Percentiles rank a stretch among this genome's conserved stretches.
Conservation (phyloP, 2,113 vertebrate species). For the Etheostoma cragini region DNA sequence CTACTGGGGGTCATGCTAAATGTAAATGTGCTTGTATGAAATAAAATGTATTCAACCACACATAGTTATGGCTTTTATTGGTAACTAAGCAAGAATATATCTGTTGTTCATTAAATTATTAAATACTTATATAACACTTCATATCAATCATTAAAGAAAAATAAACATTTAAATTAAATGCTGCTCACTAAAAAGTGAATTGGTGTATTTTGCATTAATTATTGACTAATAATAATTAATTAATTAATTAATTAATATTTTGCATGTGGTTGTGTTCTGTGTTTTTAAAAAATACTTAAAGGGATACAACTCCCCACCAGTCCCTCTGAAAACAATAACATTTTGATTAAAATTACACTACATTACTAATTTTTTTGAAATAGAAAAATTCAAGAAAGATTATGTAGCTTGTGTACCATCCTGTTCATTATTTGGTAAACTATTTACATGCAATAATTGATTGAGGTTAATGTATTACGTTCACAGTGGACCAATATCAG, state of each 20-base stretch:
- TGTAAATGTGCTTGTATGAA: not conserved
- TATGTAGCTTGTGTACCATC: not conserved
- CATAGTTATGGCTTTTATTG: not conserved
- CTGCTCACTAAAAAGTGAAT: not conserved
- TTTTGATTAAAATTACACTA: not conserved
- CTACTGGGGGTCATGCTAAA: not conserved
- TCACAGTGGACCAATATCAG: not conserved
- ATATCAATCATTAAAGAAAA: not conserved
- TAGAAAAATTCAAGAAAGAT: not conserved
- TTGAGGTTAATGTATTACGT: not conserved
- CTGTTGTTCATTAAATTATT: not conserved
- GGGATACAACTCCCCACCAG: not conserved
- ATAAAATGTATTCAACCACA: not conserved
- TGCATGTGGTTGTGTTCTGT: not conserved
- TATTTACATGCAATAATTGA: not conserved
- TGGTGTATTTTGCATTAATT: not conserved
- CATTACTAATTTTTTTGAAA: not conserved
- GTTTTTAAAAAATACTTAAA: constrained; percentile 6
- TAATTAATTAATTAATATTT: too few relatives aligned
- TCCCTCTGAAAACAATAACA: not conserved
- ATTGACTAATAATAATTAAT: too few relatives aligned
- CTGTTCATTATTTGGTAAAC: not conserved
- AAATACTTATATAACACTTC: not conserved
- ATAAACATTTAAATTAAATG: not conserved
- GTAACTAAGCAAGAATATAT: not conserved